phyloP scores from a whole-genome alignment of 2,888 invertebrate species.

The Heliconius aoede region DNA sequence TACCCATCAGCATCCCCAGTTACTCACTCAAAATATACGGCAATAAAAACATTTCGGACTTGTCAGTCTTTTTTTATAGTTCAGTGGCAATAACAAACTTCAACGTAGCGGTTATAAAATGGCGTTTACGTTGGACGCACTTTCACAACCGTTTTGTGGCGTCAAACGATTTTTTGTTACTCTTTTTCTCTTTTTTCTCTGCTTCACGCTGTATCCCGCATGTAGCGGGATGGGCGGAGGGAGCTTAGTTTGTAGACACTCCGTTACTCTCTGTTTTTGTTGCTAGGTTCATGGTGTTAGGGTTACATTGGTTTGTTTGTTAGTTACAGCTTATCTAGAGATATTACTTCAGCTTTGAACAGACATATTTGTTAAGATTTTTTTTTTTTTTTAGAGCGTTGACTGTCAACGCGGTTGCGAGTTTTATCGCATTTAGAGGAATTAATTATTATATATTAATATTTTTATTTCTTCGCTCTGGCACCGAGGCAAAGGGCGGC shows the following conservation, averaged over 20 bases:
- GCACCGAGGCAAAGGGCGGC: too few species aligned
- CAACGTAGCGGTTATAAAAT: background rate
- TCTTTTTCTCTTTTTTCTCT: background rate
- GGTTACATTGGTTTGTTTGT: too few species aligned
- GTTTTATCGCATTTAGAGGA: too few species aligned
- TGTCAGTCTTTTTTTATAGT: conserved; percentile 36
- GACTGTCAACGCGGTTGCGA: too few species aligned
- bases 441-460: too few species aligned
- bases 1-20: background rate
- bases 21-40: conserved; percentile 23
- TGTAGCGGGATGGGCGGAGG: too few species aligned
- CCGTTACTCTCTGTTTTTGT: background rate
- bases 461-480: too few species aligned
- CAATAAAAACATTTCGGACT: conserved; percentile 22
- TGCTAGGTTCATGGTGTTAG: too few species aligned
- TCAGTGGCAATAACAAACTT: conserved; percentile 36
- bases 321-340: too few species aligned
- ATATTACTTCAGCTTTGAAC: too few species aligned
- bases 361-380: too few species aligned
- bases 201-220: background rate
- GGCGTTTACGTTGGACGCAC: background rate
- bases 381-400: too few species aligned
- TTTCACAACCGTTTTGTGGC: conserved; percentile 28
- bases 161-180: background rate
- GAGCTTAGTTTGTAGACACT: background rate